Base-by-base conservation (phyloP, 1,140 invertebrate species). In the Homalodisca vitripennis region DNA sequence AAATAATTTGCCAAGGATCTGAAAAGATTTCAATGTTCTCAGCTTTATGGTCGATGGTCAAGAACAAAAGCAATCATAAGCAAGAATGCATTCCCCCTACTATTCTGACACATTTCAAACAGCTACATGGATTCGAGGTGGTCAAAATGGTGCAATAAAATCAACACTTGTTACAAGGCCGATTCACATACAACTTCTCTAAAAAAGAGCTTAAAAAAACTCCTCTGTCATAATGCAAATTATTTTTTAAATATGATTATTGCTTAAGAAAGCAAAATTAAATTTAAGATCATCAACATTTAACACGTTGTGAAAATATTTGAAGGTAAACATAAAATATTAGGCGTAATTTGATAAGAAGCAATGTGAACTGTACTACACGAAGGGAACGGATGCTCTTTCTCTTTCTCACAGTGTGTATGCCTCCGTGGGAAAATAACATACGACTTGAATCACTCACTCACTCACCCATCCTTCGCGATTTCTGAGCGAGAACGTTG, bases 331-430 rank as follows among this genome's bases (percentile, higher is more conserved):
- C 22, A 60, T 27, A 26, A 26, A 27, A 24, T 10, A n/a, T n/a
- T n/a, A n/a, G n/a, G n/a, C n/a, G 55, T 60, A 60, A 60, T 29
- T 27, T 60, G 55, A 60, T 60, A 60, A 60, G 55, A 31, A 64
- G 41, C n/a, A 48, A 3, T 47, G 41, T 47, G 64, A 66, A 66
- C 64, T 48, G 64, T 46, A 66, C 64, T 66, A 14, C 41, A 46
- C 48, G 64, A 27, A 73, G 74, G 74, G 74, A 75, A 75, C 74
- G 74, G 74, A 75, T 75, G 74, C 68, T 72, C 64, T 71, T 70
- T 70, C 69, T 72, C 71, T 71, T 75, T 75, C 74, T 75, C 74
- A 75, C 74, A 75, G 47, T 64, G 68, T 48, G 68, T 73, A 71
- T 65, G 70, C 51, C 62, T 57, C 70, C 72, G 72, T 73, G 73